Conservation (phyloP, 2,797 vertebrate genomes). For the Sphaeramia orbicularis region DNA sequence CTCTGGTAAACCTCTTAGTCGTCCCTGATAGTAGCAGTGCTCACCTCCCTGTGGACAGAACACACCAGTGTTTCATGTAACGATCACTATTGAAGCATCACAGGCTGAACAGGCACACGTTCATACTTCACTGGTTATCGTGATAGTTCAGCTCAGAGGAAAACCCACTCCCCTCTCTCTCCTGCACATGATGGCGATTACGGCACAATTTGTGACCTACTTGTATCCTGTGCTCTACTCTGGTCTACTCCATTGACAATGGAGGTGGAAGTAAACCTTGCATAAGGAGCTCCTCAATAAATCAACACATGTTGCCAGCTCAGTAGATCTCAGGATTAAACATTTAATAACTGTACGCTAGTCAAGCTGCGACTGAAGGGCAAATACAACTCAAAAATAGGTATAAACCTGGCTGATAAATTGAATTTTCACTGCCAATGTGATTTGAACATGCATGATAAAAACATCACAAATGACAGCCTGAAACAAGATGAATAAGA, state of each 20-base stretch:
- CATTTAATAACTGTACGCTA: neutral
- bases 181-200: conserved; percentile 6
- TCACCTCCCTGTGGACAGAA: conserved; percentile 89
- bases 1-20: conserved; percentile 84
- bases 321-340: conserved; percentile 27
- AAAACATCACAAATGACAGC: no score
- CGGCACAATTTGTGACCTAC: conserved; percentile 71
- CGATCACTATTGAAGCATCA: conserved; percentile 28
- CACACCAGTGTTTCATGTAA: conserved; percentile 24
- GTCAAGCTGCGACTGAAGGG: neutral
- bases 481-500: no score
- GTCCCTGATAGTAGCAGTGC: conserved; percentile 98
- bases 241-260: conserved; percentile 43
- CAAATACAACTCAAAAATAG: no score
- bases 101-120: conserved; percentile 11
- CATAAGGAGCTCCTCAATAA: conserved; percentile 67
- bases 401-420: no score
- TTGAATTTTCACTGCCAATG: no score
- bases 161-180: conserved; percentile 10
- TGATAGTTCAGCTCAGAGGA: conserved; percentile 6
- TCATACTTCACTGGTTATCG: conserved; percentile 21
- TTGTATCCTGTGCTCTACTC: conserved; percentile 44
- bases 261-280: conserved; percentile 42
- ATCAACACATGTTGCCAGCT: conserved; percentile 47
- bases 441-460: no score